Conservation (phyloP, 1,140 invertebrate genomes). For the Trichogramma pretiosum region DNA sequence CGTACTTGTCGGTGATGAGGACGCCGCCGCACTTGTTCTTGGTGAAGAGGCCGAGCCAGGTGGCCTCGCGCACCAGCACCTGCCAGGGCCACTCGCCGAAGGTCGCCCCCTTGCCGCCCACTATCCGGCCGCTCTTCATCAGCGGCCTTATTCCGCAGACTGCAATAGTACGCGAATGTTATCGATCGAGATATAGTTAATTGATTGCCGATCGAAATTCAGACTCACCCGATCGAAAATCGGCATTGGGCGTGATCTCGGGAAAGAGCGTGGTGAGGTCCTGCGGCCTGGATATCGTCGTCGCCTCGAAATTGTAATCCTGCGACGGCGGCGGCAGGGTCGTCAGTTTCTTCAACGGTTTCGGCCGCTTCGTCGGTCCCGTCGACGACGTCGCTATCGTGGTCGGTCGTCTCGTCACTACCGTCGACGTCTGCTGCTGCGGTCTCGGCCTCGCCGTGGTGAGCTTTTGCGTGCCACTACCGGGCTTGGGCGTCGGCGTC, state of each 20-base stretch:
- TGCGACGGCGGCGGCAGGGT: not conserved
- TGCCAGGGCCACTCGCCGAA: conserved; percentile 93
- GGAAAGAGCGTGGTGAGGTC: conserved; percentile 4
- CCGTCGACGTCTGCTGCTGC: conserved; percentile 22
- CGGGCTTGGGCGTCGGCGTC: conserved; percentile 28
- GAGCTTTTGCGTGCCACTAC: too few species aligned
- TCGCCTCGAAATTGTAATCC: too few species aligned
- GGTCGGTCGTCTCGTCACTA: conserved; percentile 36
- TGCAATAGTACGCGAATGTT: conserved; percentile 37
- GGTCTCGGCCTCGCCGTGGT: conserved; percentile 36
- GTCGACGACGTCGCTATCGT: conserved; percentile 33
- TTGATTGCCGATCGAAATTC: not conserved
- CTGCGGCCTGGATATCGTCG: not conserved
- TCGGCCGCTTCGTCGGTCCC: conserved; percentile 15
- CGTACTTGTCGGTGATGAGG: conserved; percentile 74
- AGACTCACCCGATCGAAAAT: conserved; percentile 13
- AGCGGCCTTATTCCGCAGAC: conserved; percentile 81
- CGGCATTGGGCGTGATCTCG: conserved; percentile 12
- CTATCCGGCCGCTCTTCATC: conserved; percentile 72
- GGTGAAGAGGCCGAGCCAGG: conserved; percentile 88
- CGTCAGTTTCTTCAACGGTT: not conserved
- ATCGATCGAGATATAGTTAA: not conserved
- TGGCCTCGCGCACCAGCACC: conserved; percentile 81
- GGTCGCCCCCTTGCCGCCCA: conserved; percentile 75
- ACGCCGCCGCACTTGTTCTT: conserved; percentile 95